Percentiles rank a stretch among this genome's conserved stretches.
phyloP scores from a whole-genome alignment of 2,113 vertebrate species.

The Notiomystis cincta region DNA sequence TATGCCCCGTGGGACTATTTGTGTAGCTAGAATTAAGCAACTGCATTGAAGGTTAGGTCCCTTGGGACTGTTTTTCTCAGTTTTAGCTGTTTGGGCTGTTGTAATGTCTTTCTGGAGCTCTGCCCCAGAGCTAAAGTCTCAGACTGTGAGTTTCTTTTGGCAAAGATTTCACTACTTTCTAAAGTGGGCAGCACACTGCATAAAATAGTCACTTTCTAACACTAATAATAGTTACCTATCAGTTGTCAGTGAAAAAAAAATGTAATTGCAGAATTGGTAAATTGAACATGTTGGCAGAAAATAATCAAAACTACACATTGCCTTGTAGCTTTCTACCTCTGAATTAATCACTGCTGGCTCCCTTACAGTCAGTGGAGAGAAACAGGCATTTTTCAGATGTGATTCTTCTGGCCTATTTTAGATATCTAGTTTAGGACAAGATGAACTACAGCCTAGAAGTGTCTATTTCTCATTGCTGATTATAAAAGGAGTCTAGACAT shows the following conservation, averaged over 20 bases:
- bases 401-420: conserved; percentile 42
- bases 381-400: neutral
- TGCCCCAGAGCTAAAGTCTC: neutral
- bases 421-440: conserved; percentile 32
- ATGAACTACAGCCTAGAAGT: conserved; percentile 43
- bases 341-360: neutral
- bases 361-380: neutral
- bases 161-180: neutral
- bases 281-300: neutral
- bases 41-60: neutral
- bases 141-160: neutral
- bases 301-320: neutral
- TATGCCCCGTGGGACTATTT: neutral
- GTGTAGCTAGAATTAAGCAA: neutral
- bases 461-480: conserved; percentile 41
- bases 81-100: neutral
- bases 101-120: neutral
- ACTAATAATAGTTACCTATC: neutral
- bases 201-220: neutral
- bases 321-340: neutral
- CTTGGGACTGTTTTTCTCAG: neutral
- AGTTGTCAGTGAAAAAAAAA: neutral
- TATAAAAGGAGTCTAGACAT: conserved; percentile 52
- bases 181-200: neutral
- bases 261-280: neutral